Percentiles rank a stretch among this genome's conserved stretches.
Evolutionary conservation across 2,113 vertebrate species (phyloP).

Genomic region (Microtus oregoni): DNA sequence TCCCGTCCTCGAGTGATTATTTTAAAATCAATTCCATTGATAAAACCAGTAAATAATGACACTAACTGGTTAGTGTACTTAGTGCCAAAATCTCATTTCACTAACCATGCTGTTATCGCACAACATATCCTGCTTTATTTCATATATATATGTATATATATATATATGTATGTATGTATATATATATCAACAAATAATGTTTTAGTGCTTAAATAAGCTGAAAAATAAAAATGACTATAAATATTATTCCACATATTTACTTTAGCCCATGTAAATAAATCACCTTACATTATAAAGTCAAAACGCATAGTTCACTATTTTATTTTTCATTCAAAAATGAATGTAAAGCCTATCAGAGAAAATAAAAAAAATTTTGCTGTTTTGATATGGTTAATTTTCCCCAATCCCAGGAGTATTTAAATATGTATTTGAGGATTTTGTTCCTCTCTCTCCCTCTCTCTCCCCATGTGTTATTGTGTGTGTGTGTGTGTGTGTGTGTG

Average conservation of each 20-base stretch:
- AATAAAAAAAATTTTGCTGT: background rate
- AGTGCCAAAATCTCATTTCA: background rate
- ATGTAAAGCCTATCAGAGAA: background rate
- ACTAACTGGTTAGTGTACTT: background rate
- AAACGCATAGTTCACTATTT: background rate
- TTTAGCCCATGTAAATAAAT: background rate
- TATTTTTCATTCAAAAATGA: background rate
- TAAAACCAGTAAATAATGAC: background rate
- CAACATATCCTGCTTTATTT: background rate
- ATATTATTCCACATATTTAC: background rate
- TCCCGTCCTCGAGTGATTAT: background rate
- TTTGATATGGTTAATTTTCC: background rate
- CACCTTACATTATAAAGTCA: background rate
- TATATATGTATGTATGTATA: background rate
- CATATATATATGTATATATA: rapidly evolving
- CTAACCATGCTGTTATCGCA: background rate
- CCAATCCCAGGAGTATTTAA: background rate
- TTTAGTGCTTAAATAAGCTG: background rate
- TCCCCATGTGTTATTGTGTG: too few relatives aligned
- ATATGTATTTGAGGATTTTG: background rate
- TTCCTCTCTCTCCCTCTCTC: background rate
- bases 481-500: background rate
- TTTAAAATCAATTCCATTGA: background rate
- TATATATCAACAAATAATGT: background rate
- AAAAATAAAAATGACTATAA: background rate